Percentiles rank a stretch among this genome's conserved stretches.
Conservation (phyloP, 2,888 invertebrate genomes). For the Drosophila aldrichi region DNA sequence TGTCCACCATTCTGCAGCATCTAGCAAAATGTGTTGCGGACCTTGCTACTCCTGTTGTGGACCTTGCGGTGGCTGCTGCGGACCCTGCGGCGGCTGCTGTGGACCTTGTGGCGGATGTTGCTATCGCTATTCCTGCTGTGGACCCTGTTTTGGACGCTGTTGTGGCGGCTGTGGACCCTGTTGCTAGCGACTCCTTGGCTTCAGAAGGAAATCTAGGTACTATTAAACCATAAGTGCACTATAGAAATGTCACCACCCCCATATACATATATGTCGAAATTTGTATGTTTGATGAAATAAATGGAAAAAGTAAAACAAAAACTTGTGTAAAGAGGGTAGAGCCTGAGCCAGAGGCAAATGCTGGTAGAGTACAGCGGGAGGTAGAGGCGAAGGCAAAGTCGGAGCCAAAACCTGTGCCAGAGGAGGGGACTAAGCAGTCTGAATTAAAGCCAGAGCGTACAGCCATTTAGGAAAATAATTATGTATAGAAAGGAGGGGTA, state of each 20-base stretch:
- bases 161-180: constrained; percentile 1
- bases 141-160: not conserved
- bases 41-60: constrained; percentile 6
- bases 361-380: too few species aligned
- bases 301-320: not conserved
- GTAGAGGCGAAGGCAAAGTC: not conserved
- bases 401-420: not conserved
- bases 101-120: constrained; percentile 5
- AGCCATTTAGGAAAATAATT: too few species aligned
- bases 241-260: not conserved
- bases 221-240: not conserved
- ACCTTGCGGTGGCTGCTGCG: not conserved
- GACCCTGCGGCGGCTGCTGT: not conserved
- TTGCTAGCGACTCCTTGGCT: not conserved
- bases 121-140: constrained; percentile 5
- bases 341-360: not conserved
- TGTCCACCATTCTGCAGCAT: not conserved
- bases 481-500: too few species aligned
- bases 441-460: too few species aligned
- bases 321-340: not conserved
- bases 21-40: constrained; percentile 16
- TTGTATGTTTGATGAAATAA: not conserved
- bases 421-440: not conserved
- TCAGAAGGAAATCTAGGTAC: constrained; percentile 4
- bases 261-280: not conserved